Evolutionary conservation across 2,113 vertebrate genomes (phyloP), one percentile per base, ranked within the genome.

Genomic region (Brachyistius frenatus): DNA sequence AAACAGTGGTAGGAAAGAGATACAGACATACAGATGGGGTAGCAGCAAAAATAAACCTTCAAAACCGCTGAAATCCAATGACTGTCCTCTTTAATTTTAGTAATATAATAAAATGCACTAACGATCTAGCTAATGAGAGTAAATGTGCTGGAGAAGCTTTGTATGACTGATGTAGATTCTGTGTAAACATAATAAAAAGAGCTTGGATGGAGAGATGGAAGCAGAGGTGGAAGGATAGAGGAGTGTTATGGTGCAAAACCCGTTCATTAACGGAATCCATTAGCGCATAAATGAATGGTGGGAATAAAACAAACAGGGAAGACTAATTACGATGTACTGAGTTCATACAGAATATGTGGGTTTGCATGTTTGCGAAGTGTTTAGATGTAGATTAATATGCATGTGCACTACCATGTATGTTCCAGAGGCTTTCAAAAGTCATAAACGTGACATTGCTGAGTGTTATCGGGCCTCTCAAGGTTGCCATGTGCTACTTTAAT

Each of bases 241-340:
- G 62, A 72, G 56, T 83, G 76, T 65, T 80, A 66, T 55, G 57
- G 67, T 41, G 73, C 78, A 72, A 60, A 68, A 84, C 52, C 60
- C 49, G 68, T 83, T 89, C 83, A 89, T 90, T 85, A 91, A 65
- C 75, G 69, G 44, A 80, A 80, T 85, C 81, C 85, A 93, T 91
- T 91, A 86, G 83, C 67, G 72, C 53, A 69, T 60, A 82, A 65
- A 79, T 69, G 70, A 90, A 49, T 32, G 69, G 65, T 52, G 57
- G 56, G 71, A 75, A 76, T 53, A 80, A 81, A 73, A 83, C 66
- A 88, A 86, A 87, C 57, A 73, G 62, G 57, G 73, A 76, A 68
- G 69, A 68, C 73, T 84, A 78, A 83, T 90, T 80, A 80, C 5
- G n/a, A 78, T 56, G 66, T 31, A 61, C 60, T 64, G 64, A 83